Conservation (phyloP, 1,140 invertebrate species). For the Ceratina australensis region DNA sequence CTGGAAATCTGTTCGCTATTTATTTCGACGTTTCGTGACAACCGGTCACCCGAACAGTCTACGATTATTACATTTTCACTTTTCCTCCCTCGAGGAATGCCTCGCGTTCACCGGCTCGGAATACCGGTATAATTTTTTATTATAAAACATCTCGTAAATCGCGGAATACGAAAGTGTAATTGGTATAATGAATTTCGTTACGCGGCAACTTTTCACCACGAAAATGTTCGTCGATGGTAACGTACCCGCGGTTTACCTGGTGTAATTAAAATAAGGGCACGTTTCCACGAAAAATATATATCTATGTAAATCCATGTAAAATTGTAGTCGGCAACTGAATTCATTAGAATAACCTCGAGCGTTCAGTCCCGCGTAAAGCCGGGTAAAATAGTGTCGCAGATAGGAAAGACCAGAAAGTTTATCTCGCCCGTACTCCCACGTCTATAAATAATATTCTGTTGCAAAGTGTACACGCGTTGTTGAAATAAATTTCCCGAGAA, state of each 20-base stretch:
- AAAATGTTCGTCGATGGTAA: slow-evolving; percentile 8
- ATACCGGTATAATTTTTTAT: too few species aligned
- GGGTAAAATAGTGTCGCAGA: slow-evolving; percentile 37
- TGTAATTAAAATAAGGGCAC: slow-evolving; percentile 28
- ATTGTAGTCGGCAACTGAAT: slow-evolving; percentile 22
- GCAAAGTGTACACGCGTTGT: slow-evolving; percentile 1
- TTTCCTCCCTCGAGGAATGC: neutral
- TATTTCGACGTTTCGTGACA: neutral
- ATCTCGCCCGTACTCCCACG: slow-evolving; percentile 15
- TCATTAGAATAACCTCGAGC: slow-evolving; percentile 44
- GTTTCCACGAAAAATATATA: slow-evolving; percentile 19
- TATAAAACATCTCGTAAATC: too few species aligned
- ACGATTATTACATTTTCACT: neutral
- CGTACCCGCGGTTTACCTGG: too few species aligned
- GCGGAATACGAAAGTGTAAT: too few species aligned
- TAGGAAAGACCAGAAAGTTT: slow-evolving; percentile 46
- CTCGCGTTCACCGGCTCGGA: too few species aligned
- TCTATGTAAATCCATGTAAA: slow-evolving; percentile 27
- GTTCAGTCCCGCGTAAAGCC: slow-evolving; percentile 25
- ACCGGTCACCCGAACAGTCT: neutral
- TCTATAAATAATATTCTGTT: slow-evolving; percentile 43
- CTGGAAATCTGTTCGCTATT: neutral
- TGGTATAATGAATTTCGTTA: neutral
- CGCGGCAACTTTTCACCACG: neutral
- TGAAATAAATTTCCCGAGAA: slow-evolving; percentile 27